A percentile compares a stretch with the other conserved stretches of the same genome.
Conservation (phyloP, 2,797 vertebrate genomes). For the Halcyon leucocephala region DNA sequence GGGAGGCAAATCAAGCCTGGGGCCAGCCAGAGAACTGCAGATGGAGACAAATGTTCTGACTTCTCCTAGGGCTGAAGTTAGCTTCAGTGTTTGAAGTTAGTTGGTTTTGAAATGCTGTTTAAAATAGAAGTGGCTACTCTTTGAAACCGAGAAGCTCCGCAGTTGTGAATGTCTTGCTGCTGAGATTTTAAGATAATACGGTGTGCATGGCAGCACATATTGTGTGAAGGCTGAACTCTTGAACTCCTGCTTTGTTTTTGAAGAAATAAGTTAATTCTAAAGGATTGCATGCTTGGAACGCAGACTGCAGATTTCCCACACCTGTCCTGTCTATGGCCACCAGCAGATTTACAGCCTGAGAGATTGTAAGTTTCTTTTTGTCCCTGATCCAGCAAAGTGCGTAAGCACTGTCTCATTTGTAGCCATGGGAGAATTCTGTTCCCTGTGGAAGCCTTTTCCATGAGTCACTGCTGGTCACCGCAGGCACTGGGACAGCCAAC, state of each 20-base stretch:
- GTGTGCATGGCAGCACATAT: neutral
- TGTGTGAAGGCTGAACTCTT: constrained; percentile 29
- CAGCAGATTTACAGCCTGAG: constrained; percentile 26
- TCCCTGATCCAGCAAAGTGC: neutral
- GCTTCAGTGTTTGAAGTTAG: neutral
- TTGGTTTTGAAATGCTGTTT: constrained; percentile 20
- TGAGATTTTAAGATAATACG: neutral
- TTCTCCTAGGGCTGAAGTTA: neutral
- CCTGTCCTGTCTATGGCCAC: constrained; percentile 13
- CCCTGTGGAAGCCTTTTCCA: neutral
- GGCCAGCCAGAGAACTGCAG: neutral
- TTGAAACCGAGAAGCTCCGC: neutral
- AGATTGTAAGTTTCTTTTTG: neutral
- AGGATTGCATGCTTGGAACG: neutral
- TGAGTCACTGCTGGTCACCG: neutral
- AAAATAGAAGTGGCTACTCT: neutral
- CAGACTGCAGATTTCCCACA: constrained; percentile 41
- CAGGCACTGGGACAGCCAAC: neutral
- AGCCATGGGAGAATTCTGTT: neutral
- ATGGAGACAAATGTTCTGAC: neutral
- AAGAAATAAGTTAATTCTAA: constrained; percentile 33
- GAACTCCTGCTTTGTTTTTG: constrained; percentile 39
- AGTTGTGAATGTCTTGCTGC: neutral
- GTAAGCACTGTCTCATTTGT: neutral
- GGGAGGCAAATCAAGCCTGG: neutral